Percentiles rank a stretch among this genome's conserved stretches.
These are phyloP conservation scores for Siniperca knerii DNA, from an alignment of 2,113 vertebrate genomes.

Conservation along the genomic window DNA sequence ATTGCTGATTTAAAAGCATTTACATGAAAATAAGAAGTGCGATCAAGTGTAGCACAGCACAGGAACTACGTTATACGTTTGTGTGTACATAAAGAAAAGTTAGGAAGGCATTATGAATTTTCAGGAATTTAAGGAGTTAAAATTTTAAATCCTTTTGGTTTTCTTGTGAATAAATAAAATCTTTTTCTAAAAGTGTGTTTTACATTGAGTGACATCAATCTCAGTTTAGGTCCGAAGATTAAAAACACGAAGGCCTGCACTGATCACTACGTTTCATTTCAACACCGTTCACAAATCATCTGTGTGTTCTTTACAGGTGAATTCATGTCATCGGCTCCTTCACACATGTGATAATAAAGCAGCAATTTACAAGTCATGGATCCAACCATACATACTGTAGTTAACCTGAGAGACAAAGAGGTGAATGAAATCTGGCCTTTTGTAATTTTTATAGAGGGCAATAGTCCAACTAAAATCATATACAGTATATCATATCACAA, in stretches of 20 bases:
- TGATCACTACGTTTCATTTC: neutral
- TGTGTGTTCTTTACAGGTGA: neutral
- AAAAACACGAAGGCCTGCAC: neutral
- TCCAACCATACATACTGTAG: neutral
- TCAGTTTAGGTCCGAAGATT: neutral
- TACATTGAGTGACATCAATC: neutral
- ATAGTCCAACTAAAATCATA: neutral
- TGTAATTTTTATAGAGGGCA: neutral
- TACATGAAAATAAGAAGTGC: conserved; percentile 12
- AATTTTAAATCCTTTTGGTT: conserved; percentile 53
- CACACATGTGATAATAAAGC: neutral
- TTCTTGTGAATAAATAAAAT: conserved; percentile 66
- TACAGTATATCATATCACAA: neutral
- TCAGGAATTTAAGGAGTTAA: conserved; percentile 26
- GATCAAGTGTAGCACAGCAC: conserved; percentile 36
- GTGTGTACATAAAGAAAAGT: conserved; percentile 20
- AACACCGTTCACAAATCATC: neutral
- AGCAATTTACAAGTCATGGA: neutral
- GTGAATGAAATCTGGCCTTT: neutral
- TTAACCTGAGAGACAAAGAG: neutral
- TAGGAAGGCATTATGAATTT: conserved; percentile 18
- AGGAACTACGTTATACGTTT: conserved; percentile 33
- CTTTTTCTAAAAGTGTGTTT: conserved; percentile 39
- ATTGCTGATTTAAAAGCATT: conserved; percentile 41
- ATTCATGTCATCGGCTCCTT: neutral